Percentiles rank a stretch among this genome's conserved stretches.
Evolutionary conservation across 2,113 vertebrate genomes (phyloP).

Genomic region (Coreoperca whiteheadi): DNA sequence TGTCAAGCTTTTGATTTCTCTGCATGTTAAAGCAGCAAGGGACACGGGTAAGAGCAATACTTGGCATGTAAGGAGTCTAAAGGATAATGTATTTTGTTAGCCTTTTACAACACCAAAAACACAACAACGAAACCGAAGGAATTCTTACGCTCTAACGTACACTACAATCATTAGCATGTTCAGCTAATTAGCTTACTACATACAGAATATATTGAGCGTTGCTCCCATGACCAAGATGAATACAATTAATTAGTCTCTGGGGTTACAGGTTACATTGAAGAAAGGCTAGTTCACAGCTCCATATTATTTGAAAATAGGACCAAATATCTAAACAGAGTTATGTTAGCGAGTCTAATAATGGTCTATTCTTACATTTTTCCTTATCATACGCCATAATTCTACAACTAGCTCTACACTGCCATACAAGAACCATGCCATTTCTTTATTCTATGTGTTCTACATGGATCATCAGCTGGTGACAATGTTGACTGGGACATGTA

Average conservation of each 20-base stretch:
- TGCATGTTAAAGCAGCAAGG: background rate
- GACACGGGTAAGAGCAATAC: no score
- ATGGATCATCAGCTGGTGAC: background rate
- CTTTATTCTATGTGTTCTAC: no score
- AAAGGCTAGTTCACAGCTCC: no score
- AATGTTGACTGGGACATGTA: background rate
- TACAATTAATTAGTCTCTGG: background rate
- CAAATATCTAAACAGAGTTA: no score
- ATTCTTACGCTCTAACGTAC: no score
- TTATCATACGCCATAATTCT: background rate
- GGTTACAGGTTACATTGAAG: no score
- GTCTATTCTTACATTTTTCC: background rate
- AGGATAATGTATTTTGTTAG: background rate
- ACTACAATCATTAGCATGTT: background rate
- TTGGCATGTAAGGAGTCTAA: background rate
- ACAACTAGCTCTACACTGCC: background rate
- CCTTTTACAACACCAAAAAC: background rate
- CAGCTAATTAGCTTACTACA: background rate
- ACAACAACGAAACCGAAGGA: background rate
- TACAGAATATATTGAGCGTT: background rate
- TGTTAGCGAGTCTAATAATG: no score
- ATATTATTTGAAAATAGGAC: no score
- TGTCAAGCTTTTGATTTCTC: background rate
- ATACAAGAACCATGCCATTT: background rate
- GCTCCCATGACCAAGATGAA: background rate